phyloP scores from a whole-genome alignment of 2,888 invertebrate genomes.

The Euclidia mi region DNA sequence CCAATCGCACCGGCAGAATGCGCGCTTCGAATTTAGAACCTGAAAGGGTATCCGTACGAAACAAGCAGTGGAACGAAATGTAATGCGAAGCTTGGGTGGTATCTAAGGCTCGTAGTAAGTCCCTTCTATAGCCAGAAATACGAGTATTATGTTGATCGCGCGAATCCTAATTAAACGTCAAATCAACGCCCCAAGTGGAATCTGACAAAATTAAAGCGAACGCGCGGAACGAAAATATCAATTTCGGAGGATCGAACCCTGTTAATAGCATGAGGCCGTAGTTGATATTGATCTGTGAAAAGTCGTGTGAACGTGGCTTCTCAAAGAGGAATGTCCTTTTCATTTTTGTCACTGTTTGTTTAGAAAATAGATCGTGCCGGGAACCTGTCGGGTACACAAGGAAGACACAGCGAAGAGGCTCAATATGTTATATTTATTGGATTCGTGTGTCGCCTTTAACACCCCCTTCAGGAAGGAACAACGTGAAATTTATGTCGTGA shows the following conservation, averaged over 20 bases:
- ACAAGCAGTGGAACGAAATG: conserved; percentile 11
- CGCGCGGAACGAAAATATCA: conserved; percentile 28
- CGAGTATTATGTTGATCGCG: conserved; percentile 41
- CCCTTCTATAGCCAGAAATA: conserved; percentile 22
- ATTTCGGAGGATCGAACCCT: conserved; percentile 26
- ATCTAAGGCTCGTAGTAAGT: background rate
- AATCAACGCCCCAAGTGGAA: conserved; percentile 40
- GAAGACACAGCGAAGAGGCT: background rate
- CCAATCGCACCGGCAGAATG: conserved; percentile 8
- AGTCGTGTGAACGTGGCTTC: conserved; percentile 19
- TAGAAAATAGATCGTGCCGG: background rate
- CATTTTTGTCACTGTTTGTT: background rate
- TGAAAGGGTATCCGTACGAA: background rate
- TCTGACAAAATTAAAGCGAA: conserved; percentile 34
- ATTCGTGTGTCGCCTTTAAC: conserved; percentile 2
- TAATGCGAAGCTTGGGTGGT: background rate
- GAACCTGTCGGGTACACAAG: background rate
- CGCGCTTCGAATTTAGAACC: background rate
- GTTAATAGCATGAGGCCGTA: conserved; percentile 12
- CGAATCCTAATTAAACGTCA: conserved; percentile 50
- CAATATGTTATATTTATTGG: conserved; percentile 7
- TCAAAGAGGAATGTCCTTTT: background rate
- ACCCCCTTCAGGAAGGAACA: conserved; percentile 2
- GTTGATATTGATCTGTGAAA: conserved; percentile 24
- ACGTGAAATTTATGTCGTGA: conserved; percentile 8